Conservation (phyloP, 2,797 vertebrate species). For the Lepilemur septentrionalis region DNA sequence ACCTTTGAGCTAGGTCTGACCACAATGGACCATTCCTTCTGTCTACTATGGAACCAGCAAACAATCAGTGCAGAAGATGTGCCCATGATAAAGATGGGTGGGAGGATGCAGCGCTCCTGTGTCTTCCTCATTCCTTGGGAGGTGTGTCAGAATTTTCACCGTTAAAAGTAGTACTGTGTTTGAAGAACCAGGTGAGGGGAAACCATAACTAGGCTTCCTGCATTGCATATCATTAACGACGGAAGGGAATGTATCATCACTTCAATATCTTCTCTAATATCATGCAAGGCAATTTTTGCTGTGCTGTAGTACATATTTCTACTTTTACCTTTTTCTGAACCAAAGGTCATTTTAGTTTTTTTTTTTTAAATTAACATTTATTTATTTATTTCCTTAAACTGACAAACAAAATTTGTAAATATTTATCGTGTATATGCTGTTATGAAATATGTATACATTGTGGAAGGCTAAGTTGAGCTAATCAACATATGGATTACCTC, state of each 20-base stretch:
- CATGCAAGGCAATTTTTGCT: not conserved
- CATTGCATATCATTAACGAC: rapidly evolving
- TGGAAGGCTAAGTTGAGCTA: not conserved
- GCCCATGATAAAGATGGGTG: not conserved
- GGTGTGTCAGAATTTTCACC: not conserved
- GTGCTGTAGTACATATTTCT: not conserved
- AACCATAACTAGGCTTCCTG: not conserved
- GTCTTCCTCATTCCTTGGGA: not conserved
- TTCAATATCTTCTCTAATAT: not conserved
- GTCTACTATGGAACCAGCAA: not conserved
- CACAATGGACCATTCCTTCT: not conserved
- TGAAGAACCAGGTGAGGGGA: not conserved
- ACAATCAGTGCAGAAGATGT: rapidly evolving
- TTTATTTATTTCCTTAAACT: not conserved
- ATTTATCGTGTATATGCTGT: not conserved
- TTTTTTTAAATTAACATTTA: not conserved
- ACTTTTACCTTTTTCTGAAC: not conserved
- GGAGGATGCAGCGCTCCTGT: not conserved
- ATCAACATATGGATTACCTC: not conserved
- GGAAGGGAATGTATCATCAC: no score
- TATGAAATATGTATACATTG: not conserved
- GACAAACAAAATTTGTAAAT: not conserved
- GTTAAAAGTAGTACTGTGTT: not conserved
- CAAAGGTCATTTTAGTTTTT: not conserved
- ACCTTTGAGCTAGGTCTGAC: not conserved